These are phyloP conservation scores for Gallinago nigripennis DNA, from an alignment of 2,797 vertebrate genomes.

Conservation along the genomic window DNA sequence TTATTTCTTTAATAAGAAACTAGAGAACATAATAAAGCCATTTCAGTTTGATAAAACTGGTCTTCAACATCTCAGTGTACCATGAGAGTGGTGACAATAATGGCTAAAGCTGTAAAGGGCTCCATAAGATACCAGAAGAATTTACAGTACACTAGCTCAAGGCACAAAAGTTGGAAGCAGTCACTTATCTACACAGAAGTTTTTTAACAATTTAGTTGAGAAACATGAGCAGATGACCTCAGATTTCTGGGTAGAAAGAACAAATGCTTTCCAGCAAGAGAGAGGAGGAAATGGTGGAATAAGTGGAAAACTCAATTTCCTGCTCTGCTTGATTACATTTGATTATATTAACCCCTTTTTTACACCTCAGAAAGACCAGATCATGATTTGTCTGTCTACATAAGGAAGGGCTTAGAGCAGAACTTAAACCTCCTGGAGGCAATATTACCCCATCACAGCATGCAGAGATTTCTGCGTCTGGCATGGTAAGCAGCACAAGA, in stretches of 20 bases:
- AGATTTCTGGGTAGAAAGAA: not conserved
- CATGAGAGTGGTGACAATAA: not conserved
- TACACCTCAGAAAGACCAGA: not conserved
- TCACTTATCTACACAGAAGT: not conserved
- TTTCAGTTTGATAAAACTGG: not conserved
- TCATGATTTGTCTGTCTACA: not conserved
- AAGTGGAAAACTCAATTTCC: not conserved
- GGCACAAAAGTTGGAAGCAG: not conserved
- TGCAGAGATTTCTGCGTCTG: not conserved
- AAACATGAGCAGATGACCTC: not conserved
- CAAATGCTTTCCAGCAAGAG: not conserved
- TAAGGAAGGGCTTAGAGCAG: not conserved
- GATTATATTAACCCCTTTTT: not conserved
- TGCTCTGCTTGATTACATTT: not conserved
- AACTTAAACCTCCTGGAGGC: not conserved
- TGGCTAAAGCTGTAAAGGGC: not conserved
- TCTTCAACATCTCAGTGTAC: not conserved
- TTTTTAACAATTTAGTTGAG: not conserved
- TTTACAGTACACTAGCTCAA: not conserved
- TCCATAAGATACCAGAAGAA: not conserved
- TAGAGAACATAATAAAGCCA: not conserved
- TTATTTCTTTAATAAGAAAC: not conserved
- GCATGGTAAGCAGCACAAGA: not conserved
- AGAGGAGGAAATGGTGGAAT: not conserved
- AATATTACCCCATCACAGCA: not conserved